Conservation (phyloP, 1,140 invertebrate genomes). For the Pachyrhynchus sulphureomaculatus region DNA sequence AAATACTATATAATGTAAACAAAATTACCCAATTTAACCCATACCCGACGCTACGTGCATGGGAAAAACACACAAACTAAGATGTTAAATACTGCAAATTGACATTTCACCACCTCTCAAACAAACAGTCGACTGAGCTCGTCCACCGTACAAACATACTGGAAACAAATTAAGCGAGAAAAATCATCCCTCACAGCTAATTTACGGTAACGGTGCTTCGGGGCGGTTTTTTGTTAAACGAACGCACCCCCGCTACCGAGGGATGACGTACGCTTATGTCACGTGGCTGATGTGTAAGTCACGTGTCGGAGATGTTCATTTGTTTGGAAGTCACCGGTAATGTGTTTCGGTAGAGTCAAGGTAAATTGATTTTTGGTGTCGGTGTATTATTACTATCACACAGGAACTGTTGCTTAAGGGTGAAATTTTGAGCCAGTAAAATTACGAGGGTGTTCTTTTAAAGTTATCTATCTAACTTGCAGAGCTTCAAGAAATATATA, state of each 20-base stretch:
- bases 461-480: too few relatives aligned
- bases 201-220: background rate
- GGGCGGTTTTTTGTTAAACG: background rate
- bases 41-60: background rate
- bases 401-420: too few relatives aligned
- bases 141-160: background rate
- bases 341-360: background rate
- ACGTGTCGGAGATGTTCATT: slow-evolving; percentile 27
- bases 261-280: background rate
- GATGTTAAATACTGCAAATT: slow-evolving; percentile 6
- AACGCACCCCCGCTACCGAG: slow-evolving; percentile 18
- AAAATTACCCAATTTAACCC: background rate
- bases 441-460: too few relatives aligned
- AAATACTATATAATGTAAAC: too few relatives aligned
- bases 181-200: background rate
- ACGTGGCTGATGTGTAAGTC: slow-evolving; percentile 10
- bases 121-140: background rate
- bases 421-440: too few relatives aligned
- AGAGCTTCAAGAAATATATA: too few relatives aligned
- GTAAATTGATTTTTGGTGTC: too few relatives aligned
- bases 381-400: too few relatives aligned
- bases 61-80: slow-evolving; percentile 6
- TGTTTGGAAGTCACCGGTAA: slow-evolving; percentile 13
- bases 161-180: slow-evolving; percentile 13
- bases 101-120: slow-evolving; percentile 8